A percentile compares a stretch with the other conserved stretches of the same genome.
These are phyloP conservation scores for Trichonephila clavipes DNA, from an alignment of 1,140 invertebrate species.

Conservation along the genomic window DNA sequence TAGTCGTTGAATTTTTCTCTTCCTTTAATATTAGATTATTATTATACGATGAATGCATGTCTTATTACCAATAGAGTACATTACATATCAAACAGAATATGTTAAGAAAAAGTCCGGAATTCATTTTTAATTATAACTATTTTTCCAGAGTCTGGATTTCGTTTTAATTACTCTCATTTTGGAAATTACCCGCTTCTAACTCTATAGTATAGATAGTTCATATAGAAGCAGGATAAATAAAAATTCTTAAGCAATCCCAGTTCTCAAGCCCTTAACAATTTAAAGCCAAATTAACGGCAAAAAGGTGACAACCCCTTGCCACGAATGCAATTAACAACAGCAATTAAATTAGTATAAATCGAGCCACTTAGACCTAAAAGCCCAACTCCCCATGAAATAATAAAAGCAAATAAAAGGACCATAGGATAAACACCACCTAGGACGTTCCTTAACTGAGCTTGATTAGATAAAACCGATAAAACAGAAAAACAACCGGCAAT, in stretches of 20 bases:
- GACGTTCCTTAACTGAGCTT: conserved; percentile 66
- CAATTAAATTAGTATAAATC: conserved; percentile 62
- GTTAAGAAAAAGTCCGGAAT: too few relatives aligned
- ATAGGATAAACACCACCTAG: conserved; percentile 67
- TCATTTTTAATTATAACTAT: too few relatives aligned
- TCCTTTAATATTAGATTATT: too few relatives aligned
- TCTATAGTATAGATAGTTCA: too few relatives aligned
- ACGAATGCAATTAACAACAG: conserved; percentile 56
- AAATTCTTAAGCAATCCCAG: neutral
- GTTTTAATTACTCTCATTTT: too few relatives aligned
- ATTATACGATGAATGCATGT: too few relatives aligned
- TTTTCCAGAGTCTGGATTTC: too few relatives aligned
- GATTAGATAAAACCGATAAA: conserved; percentile 75
- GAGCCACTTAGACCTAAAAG: conserved; percentile 58
- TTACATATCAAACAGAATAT: too few relatives aligned
- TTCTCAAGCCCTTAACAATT: conserved; percentile 16
- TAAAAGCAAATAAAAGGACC: conserved; percentile 33
- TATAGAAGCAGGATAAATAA: neutral
- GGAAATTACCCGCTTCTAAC: too few relatives aligned
- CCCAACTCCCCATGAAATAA: neutral
- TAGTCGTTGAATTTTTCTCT: too few relatives aligned
- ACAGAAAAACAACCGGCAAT: conserved; percentile 66
- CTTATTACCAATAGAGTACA: too few relatives aligned
- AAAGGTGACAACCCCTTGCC: conserved; percentile 39
- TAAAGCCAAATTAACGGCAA: conserved; percentile 57